Base-by-base conservation (phyloP, 2,888 invertebrate genomes). In the Acrobasis repandana region DNA sequence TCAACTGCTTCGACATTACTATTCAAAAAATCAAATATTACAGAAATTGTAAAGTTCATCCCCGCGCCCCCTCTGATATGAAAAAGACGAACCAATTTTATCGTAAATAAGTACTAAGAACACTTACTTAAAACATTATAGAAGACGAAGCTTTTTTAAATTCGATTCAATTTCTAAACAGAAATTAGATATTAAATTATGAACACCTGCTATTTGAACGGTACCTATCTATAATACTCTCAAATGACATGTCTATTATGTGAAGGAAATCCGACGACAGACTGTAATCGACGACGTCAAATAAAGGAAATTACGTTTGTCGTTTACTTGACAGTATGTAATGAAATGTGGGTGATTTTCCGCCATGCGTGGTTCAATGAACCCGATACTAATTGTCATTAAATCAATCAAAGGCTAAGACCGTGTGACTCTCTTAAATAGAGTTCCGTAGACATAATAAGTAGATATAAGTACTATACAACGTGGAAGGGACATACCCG, bases 241-340 rank as follows among this genome's bases (percentile, higher is more conserved):
- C 11, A 33, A 58, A 48, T 57, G 57, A 58, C 58, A 47, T 52
- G 51, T 38, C 51, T 28, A 51, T 59, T 58, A 51, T 34, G 15
- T 43, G 36, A n/a, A 58, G 49, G 56, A 56, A 56, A 56, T 56
- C 56, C 49, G 20, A 16, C 18, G 59, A 51, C 51, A 52, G 50
- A 11, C 50, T n/a, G 43, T 59, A 59, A 54, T 52, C 60, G 60
- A 52, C 47, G 43, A 51, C 46, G 46, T 52, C 46, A 46, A 51
- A 56, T 56, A 56, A 52, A 60, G 52, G 60, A 60, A 60, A 60
- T 60, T 60, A 54, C 60, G 52, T 60, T 60, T 51, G 60, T 43
- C 60, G 52, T 33, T 56, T 60, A 47, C 52, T 52, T 60, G 60
- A 60, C 52, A 52, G 36, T 38, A 14, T 49, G 18, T 49, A 16